Percentiles rank a stretch among this genome's conserved stretches.
These are phyloP conservation scores for Alexandromys fortis DNA, from an alignment of 2,113 vertebrate species.

Conservation along the genomic window DNA sequence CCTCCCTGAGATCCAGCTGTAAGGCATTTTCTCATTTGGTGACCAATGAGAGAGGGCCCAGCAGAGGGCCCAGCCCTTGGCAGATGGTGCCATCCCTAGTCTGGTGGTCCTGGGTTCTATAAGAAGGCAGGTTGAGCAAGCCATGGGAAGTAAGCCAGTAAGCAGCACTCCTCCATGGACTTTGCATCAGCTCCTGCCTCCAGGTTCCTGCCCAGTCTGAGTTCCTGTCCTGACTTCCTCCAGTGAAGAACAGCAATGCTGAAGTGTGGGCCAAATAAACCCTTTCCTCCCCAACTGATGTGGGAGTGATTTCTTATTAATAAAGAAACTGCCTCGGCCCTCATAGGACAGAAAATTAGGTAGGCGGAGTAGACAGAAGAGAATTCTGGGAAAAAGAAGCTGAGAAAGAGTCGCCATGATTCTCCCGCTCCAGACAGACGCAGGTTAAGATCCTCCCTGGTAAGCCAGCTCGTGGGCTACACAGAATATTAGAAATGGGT, in stretches of 20 bases:
- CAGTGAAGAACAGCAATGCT: not conserved
- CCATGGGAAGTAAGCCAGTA: not conserved
- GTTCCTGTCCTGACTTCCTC: not conserved
- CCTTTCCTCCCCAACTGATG: not conserved
- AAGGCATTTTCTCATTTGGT: not conserved
- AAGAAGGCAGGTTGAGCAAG: not conserved
- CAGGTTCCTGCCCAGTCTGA: not conserved
- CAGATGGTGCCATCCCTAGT: not conserved
- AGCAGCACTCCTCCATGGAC: not conserved
- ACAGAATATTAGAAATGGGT: too few species aligned
- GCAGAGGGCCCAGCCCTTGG: not conserved
- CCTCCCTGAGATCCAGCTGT: not conserved
- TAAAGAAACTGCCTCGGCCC: too few species aligned
- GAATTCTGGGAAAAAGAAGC: too few species aligned
- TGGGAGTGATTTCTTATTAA: too few species aligned
- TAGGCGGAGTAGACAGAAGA: too few species aligned
- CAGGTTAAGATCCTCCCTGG: too few species aligned
- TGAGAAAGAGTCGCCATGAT: too few species aligned
- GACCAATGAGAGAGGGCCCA: not conserved
- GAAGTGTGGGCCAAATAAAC: not conserved
- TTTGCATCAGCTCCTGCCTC: not conserved
- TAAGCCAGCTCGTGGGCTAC: too few species aligned
- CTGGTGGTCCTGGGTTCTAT: not conserved
- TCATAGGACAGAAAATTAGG: too few species aligned
- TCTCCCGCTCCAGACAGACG: too few species aligned